These are phyloP conservation scores for Cheilinus undulatus DNA, from an alignment of 2,113 vertebrate genomes.

Conservation along the genomic window DNA sequence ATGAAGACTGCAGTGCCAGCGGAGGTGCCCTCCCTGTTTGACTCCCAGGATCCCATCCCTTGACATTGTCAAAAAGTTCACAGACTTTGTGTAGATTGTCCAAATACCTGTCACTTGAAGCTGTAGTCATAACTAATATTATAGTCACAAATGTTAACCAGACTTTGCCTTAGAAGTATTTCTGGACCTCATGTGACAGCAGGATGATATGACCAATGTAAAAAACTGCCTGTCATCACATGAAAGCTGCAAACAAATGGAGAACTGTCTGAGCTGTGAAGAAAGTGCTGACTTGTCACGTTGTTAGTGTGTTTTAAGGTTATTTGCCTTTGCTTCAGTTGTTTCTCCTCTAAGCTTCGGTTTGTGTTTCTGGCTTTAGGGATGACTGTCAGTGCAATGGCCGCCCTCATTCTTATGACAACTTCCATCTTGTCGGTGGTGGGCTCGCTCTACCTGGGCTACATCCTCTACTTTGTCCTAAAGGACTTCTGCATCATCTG, in stretches of 20 bases:
- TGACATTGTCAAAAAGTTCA: too few relatives aligned
- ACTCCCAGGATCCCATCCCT: too few relatives aligned
- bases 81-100: too few relatives aligned
- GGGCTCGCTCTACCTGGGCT: conserved; percentile 96
- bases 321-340: conserved; percentile 2
- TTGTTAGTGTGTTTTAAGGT: conserved; percentile 32
- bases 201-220: conserved; percentile 21
- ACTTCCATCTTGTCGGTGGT: conserved; percentile 96
- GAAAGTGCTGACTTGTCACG: conserved; percentile 44
- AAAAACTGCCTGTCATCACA: conserved; percentile 36
- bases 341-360: conserved; percentile 42
- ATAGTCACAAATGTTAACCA: background rate
- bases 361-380: conserved; percentile 84
- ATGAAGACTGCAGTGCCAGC: too few relatives aligned
- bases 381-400: conserved; percentile 97
- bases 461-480: conserved; percentile 99
- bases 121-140: too few relatives aligned
- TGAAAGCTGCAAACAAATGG: conserved; percentile 31
- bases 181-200: conserved; percentile 50
- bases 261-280: conserved; percentile 33
- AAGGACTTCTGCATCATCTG: conserved; percentile 99
- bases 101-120: too few relatives aligned
- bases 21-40: too few relatives aligned
- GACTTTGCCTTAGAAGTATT: conserved; percentile 9
- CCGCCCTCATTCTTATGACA: conserved; percentile 96